These are phyloP conservation scores for Zophobas morio DNA, from an alignment of 1,140 invertebrate species.

Conservation along the genomic window DNA sequence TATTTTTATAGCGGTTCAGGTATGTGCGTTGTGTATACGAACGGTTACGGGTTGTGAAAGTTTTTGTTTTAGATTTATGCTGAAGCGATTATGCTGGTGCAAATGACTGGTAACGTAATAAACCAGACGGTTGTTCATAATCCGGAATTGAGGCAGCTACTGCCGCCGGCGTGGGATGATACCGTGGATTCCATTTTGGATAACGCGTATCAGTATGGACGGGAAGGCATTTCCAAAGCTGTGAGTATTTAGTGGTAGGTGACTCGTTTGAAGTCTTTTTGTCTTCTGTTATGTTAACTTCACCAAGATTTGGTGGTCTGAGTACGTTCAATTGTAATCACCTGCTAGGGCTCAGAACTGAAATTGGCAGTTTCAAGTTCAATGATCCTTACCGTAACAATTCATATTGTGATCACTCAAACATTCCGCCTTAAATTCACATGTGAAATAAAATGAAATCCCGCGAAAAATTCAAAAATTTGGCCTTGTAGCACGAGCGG, in stretches of 20 bases:
- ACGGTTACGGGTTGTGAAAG: neutral
- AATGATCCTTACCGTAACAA: too few relatives aligned
- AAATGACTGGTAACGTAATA: slow-evolving; percentile 89
- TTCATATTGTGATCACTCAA: too few relatives aligned
- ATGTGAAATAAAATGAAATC: too few relatives aligned
- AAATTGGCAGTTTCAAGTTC: too few relatives aligned
- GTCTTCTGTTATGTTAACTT: too few relatives aligned
- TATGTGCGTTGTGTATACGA: slow-evolving; percentile 54
- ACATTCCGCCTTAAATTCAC: too few relatives aligned
- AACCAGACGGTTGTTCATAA: slow-evolving; percentile 92
- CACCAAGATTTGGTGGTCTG: too few relatives aligned
- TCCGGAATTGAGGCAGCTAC: slow-evolving; percentile 83
- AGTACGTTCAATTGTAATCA: too few relatives aligned
- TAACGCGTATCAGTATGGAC: slow-evolving; percentile 92
- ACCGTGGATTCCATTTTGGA: slow-evolving; percentile 90
- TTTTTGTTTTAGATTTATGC: slow-evolving; percentile 86
- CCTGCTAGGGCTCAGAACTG: too few relatives aligned
- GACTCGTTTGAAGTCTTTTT: neutral
- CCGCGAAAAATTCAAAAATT: too few relatives aligned
- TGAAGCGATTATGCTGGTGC: slow-evolving; percentile 94
- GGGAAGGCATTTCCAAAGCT: slow-evolving; percentile 86
- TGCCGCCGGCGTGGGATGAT: slow-evolving; percentile 83
- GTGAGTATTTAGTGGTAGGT: slow-evolving; percentile 68
- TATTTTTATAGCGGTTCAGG: slow-evolving; percentile 74
- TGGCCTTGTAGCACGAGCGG: too few relatives aligned